phyloP scores from a whole-genome alignment of 2,888 invertebrate genomes.

The Drosophila mayaguana region DNA sequence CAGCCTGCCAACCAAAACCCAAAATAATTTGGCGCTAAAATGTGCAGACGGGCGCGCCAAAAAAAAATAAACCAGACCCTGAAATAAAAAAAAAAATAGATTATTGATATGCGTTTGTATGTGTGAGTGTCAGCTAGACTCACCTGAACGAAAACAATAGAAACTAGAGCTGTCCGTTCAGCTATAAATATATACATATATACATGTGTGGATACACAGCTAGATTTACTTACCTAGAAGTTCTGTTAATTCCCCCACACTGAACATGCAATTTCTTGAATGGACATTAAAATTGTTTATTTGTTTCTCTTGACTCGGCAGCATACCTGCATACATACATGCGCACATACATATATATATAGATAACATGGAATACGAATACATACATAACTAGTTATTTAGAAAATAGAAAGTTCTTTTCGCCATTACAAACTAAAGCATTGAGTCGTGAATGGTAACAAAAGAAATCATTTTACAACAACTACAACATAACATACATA shows the following conservation, averaged over 20 bases:
- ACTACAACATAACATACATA: slow-evolving; percentile 62
- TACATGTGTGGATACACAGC: background rate
- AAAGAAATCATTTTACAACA: slow-evolving; percentile 44
- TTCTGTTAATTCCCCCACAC: slow-evolving; percentile 1
- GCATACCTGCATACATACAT: slow-evolving; percentile 33
- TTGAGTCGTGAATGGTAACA: slow-evolving; percentile 36
- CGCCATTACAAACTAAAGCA: slow-evolving; percentile 20
- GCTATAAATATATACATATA: slow-evolving; percentile 5
- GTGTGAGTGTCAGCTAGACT: slow-evolving; percentile 20
- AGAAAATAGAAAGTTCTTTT: slow-evolving; percentile 31
- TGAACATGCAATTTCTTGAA: slow-evolving; percentile 22
- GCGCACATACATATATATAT: slow-evolving; percentile 27
- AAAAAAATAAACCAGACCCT: slow-evolving; percentile 56
- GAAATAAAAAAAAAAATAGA: slow-evolving; percentile 30
- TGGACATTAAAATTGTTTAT: slow-evolving; percentile 60
- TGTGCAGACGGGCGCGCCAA: slow-evolving; percentile 61
- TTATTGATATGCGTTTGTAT: slow-evolving; percentile 24
- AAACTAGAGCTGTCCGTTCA: slow-evolving; percentile 1
- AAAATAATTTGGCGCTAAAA: slow-evolving; percentile 73
- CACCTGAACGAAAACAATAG: slow-evolving; percentile 29
- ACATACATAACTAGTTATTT: slow-evolving; percentile 55
- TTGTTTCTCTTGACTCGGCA: slow-evolving; percentile 47
- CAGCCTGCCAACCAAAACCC: slow-evolving; percentile 66
- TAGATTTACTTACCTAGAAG: background rate
- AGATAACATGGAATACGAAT: slow-evolving; percentile 39